Evolutionary conservation across 2,888 invertebrate species (phyloP).

Genomic region (Sympetrum striolatum): DNA sequence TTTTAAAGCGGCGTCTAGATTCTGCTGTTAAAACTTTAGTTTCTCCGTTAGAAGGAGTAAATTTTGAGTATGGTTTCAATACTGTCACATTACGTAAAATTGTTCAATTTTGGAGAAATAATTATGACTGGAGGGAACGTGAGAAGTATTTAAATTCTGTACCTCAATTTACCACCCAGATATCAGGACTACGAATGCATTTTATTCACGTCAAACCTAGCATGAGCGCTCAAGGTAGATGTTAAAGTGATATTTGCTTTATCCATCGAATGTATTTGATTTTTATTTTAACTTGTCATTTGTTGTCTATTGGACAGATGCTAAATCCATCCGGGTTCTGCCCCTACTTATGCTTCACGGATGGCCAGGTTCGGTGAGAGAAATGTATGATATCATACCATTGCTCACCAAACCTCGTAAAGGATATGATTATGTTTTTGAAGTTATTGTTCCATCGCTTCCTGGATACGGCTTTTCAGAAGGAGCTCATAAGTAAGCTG

Average conservation of each 20-base stretch:
- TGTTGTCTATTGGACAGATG: not conserved
- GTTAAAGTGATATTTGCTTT: not conserved
- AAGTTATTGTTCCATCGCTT: slow-evolving; percentile 60
- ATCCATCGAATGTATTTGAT: not conserved
- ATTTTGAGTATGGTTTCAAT: slow-evolving; percentile 85
- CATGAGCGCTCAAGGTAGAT: slow-evolving; percentile 56
- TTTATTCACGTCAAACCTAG: slow-evolving; percentile 74
- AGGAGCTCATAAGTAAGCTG: slow-evolving; percentile 57
- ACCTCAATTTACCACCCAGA: slow-evolving; percentile 76
- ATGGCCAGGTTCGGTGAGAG: slow-evolving; percentile 85
- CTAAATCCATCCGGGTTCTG: slow-evolving; percentile 59
- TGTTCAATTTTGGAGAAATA: slow-evolving; percentile 78
- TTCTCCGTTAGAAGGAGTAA: slow-evolving; percentile 60
- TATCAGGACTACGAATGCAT: slow-evolving; percentile 78
- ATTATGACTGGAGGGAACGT: slow-evolving; percentile 75
- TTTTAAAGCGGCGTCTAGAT: slow-evolving; percentile 68
- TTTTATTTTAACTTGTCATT: not conserved
- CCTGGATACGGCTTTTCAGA: slow-evolving; percentile 65
- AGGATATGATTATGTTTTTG: slow-evolving; percentile 50
- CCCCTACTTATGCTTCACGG: slow-evolving; percentile 81
- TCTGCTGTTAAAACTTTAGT: slow-evolving; percentile 56
- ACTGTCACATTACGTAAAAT: slow-evolving; percentile 70
- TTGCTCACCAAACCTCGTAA: slow-evolving; percentile 63
- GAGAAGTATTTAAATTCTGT: slow-evolving; percentile 76
- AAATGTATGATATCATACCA: slow-evolving; percentile 80